Evolutionary conservation across 2,888 invertebrate genomes (phyloP).

Genomic region (Periphyllus acericola): DNA sequence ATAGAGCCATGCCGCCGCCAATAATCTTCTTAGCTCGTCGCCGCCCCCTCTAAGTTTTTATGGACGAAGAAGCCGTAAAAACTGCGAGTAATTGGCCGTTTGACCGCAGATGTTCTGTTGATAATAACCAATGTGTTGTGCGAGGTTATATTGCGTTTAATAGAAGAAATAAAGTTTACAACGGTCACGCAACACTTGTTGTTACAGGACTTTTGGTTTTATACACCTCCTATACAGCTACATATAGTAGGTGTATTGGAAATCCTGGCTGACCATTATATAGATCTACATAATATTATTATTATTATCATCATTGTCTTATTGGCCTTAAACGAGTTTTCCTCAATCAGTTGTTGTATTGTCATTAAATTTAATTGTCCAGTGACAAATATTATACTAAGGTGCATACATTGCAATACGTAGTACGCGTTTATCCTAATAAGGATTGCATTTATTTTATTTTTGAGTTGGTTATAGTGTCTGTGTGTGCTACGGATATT

Average conservation of each 20-base stretch:
- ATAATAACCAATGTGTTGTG: slow-evolving; percentile 20
- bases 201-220: not conserved
- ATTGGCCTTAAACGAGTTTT: not conserved
- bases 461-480: not conserved
- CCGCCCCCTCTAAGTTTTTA: slow-evolving; percentile 32
- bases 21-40: slow-evolving; percentile 52
- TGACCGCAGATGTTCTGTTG: slow-evolving; percentile 59
- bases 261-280: not conserved
- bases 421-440: not conserved
- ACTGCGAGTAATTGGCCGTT: slow-evolving; percentile 55
- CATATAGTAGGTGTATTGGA: not conserved
- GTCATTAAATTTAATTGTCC: not conserved
- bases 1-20: slow-evolving; percentile 3
- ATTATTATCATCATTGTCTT: not conserved
- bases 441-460: not conserved
- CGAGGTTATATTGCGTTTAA: slow-evolving; percentile 32
- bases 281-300: not conserved
- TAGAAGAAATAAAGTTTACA: slow-evolving; percentile 6
- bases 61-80: slow-evolving; percentile 56
- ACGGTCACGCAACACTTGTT: slow-evolving; percentile 38
- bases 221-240: too few relatives aligned
- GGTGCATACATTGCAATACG: not conserved
- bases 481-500: not conserved
- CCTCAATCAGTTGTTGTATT: not conserved
- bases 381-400: not conserved